phyloP scores from a whole-genome alignment of 2,113 vertebrate species.

The Morone chrysops region DNA sequence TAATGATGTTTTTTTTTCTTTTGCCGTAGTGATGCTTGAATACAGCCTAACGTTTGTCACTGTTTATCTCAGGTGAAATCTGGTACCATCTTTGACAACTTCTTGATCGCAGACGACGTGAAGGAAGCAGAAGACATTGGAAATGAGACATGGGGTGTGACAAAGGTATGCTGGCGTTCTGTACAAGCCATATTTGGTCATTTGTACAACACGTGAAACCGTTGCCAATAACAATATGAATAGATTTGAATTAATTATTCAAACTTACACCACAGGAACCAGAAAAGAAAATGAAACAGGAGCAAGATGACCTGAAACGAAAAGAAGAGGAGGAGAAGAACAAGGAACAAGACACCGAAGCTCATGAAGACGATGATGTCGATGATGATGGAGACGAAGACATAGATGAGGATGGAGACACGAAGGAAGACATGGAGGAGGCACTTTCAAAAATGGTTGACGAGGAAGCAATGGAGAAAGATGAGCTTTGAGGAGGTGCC shows the following conservation, averaged over 20 bases:
- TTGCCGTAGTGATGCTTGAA: not conserved
- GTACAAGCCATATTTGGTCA: not conserved
- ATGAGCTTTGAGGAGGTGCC: conserved; percentile 82
- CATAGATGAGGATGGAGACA: conserved; percentile 21
- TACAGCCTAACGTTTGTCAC: not conserved
- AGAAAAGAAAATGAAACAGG: conserved; percentile 83
- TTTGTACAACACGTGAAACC: not conserved
- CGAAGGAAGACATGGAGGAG: conserved; percentile 61
- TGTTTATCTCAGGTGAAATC: conserved; percentile 86
- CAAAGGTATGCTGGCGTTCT: conserved; percentile 77
- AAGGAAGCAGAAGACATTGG: conserved; percentile 87
- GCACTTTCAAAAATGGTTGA: conserved; percentile 64
- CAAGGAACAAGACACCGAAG: conserved; percentile 79
- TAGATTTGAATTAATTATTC: not conserved
- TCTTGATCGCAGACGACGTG: conserved; percentile 87
- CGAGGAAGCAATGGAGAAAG: conserved; percentile 72
- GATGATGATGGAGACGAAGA: conserved; percentile 33
- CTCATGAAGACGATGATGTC: conserved; percentile 8
- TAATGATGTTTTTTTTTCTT: not conserved
- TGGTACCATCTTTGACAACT: conserved; percentile 92
- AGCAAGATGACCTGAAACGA: conserved; percentile 79
- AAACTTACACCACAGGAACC: conserved; percentile 70
- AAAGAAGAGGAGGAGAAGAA: conserved; percentile 83
- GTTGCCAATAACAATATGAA: not conserved
- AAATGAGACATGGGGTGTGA: conserved; percentile 87